phyloP scores from a whole-genome alignment of 2,888 invertebrate genomes.

The Lasius platythorax region DNA sequence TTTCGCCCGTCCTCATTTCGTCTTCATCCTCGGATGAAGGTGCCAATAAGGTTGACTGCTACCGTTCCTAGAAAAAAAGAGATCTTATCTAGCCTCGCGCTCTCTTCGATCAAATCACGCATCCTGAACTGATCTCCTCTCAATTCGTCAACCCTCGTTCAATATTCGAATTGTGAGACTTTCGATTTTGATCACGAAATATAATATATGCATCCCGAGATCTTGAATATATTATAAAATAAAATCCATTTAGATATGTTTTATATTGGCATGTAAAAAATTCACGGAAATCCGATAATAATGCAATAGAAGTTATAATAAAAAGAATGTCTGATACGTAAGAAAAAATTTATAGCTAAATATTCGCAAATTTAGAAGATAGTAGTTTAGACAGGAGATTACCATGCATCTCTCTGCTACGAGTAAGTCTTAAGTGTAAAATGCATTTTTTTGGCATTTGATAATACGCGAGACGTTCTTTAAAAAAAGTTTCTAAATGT shows the following conservation, averaged over 20 bases:
- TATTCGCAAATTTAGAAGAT: not conserved
- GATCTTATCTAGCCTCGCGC: constrained; percentile 29
- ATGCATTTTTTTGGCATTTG: not conserved
- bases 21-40: constrained; percentile 70
- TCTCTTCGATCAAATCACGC: constrained; percentile 35
- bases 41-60: constrained; percentile 66
- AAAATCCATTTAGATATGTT: not conserved
- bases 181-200: not conserved
- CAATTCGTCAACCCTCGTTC: constrained; percentile 8
- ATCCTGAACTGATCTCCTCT: constrained; percentile 13
- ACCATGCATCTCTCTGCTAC: not conserved
- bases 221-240: not conserved
- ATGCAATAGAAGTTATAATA: not conserved
- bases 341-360: not conserved
- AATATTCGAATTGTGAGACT: not conserved
- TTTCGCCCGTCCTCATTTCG: constrained; percentile 76
- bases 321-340: not conserved
- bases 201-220: not conserved
- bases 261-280: not conserved
- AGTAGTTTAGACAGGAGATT: not conserved
- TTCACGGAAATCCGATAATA: not conserved
- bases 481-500: not conserved
- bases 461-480: not conserved
- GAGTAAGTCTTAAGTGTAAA: not conserved
- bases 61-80: constrained; percentile 22